These are phyloP conservation scores for Chauna torquata DNA, from an alignment of 2,113 vertebrate species.

Conservation along the genomic window DNA sequence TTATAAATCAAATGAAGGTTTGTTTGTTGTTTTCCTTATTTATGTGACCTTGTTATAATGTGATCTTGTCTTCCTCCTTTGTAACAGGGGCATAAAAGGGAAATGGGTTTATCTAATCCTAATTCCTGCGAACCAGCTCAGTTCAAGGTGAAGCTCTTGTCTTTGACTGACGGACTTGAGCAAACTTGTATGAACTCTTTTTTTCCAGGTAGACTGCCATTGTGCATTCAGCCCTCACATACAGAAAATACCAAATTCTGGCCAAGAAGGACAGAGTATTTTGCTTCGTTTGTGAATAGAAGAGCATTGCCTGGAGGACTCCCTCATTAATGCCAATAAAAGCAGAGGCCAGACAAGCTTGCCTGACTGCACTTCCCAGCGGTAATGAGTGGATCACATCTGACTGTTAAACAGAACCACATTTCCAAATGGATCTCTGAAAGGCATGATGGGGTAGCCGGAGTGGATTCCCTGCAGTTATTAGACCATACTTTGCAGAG, in stretches of 20 bases:
- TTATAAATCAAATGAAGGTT: background rate
- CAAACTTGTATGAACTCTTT: background rate
- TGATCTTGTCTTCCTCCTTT: background rate
- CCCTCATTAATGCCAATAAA: background rate
- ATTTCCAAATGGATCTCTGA: background rate
- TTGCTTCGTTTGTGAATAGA: background rate
- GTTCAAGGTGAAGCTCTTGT: background rate
- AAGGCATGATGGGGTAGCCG: background rate
- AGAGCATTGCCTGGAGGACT: background rate
- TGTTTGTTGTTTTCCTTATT: background rate
- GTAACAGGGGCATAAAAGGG: background rate
- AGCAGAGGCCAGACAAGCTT: background rate
- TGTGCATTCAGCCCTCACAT: background rate
- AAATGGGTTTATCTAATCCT: background rate
- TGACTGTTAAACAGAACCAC: fast-evolving
- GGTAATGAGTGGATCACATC: background rate
- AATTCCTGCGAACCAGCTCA: background rate
- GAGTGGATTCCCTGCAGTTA: background rate
- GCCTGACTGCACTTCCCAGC: background rate
- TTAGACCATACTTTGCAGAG: background rate
- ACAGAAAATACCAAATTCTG: background rate
- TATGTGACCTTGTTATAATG: background rate
- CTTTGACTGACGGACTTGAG: background rate
- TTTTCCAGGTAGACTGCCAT: background rate
- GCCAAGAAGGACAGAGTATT: background rate